Percentiles rank a stretch among this genome's conserved stretches.
Conservation (phyloP, 2,113 vertebrate species). For the Pedionomus torquatus region DNA sequence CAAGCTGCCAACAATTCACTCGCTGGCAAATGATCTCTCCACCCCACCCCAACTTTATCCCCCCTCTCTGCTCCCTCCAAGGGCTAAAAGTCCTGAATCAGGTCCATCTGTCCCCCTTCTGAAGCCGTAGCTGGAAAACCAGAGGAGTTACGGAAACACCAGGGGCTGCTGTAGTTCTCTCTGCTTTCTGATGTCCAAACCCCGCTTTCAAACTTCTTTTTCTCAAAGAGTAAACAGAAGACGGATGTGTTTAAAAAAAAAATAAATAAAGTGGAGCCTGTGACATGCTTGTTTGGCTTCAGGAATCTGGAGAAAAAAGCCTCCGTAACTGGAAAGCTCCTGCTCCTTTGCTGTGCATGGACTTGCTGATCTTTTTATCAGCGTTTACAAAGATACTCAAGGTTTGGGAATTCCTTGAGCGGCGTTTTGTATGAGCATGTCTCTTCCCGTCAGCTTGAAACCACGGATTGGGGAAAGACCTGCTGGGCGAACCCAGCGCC, state of each 20-base stretch:
- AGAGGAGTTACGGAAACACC: not conserved
- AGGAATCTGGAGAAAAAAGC: not conserved
- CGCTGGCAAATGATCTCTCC: not conserved
- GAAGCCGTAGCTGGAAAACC: not conserved
- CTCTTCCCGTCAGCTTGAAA: not conserved
- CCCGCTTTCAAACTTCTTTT: not conserved
- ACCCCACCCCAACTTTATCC: not conserved
- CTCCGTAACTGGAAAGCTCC: accelerated
- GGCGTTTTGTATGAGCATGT: accelerated
- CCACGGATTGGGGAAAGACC: not conserved
- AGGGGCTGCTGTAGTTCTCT: not conserved
- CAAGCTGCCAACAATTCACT: not conserved
- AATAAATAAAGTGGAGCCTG: not conserved
- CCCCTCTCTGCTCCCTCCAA: not conserved
- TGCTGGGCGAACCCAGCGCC: not conserved
- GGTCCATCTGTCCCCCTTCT: too few species aligned
- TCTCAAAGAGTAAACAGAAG: not conserved
- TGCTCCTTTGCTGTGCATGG: accelerated
- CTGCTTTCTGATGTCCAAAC: not conserved
- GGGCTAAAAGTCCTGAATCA: not conserved
- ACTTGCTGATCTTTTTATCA: not conserved
- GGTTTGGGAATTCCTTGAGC: not conserved
- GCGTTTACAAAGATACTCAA: not conserved
- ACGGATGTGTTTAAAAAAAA: not conserved
- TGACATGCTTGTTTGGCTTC: not conserved